phyloP scores from a whole-genome alignment of 1,140 invertebrate genomes.

The Centruroides vittatus region DNA sequence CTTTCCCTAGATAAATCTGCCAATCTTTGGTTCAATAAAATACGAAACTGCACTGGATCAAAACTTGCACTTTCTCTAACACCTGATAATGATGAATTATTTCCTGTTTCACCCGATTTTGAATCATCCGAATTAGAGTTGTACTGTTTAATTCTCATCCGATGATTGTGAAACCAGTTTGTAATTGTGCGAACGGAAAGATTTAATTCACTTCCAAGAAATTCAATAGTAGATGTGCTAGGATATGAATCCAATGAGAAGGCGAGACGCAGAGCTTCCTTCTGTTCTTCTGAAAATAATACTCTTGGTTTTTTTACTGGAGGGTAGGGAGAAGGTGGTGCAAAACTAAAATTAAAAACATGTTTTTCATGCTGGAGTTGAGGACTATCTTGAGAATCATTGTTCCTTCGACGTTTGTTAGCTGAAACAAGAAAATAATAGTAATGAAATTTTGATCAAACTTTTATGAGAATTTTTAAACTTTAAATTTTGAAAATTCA shows the following conservation, averaged over 20 bases:
- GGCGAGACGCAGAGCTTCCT: conserved; percentile 83
- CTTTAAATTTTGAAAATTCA: too few species aligned
- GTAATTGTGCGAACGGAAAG: conserved; percentile 92
- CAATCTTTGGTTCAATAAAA: conserved; percentile 70
- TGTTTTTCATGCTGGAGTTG: background rate
- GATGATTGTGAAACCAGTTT: conserved; percentile 99
- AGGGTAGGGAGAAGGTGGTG: conserved; percentile 13
- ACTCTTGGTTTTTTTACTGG: conserved; percentile 73
- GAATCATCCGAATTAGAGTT: conserved; percentile 25
- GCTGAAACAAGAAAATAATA: conserved; percentile 30
- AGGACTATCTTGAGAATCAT: background rate
- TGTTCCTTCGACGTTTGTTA: conserved; percentile 53
- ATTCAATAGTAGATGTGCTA: conserved; percentile 86
- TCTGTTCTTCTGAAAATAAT: conserved; percentile 94
- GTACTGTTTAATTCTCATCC: conserved; percentile 90
- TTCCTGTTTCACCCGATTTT: conserved; percentile 27
- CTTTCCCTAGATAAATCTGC: conserved; percentile 55
- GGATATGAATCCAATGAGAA: conserved; percentile 94
- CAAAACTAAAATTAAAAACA: conserved; percentile 2
- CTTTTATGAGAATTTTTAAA: too few species aligned
- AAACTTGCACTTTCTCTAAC: conserved; percentile 35
- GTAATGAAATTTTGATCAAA: too few species aligned
- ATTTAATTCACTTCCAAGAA: conserved; percentile 74
- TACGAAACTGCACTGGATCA: conserved; percentile 76
- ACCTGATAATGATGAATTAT: conserved; percentile 8